Evolutionary conservation across 1,140 invertebrate species (phyloP), one percentile per base, ranked within the genome.

Genomic region (Calliopsis andreniformis): DNA sequence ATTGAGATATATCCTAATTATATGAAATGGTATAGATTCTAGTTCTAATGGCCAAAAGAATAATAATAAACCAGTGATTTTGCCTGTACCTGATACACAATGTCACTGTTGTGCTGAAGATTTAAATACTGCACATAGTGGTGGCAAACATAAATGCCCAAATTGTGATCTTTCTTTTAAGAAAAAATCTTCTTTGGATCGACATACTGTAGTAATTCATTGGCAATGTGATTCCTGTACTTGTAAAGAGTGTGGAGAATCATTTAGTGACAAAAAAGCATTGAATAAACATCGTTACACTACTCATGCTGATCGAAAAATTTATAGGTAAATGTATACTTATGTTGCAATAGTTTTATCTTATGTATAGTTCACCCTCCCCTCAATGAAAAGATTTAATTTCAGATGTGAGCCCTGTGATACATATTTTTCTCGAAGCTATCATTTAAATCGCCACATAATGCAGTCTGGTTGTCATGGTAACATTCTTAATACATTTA

Each of bases 361-460:
- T 51, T 10, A 56, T 16, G n/a, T n/a, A n/a, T n/a, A n/a, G n/a
- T n/a, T n/a, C n/a, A n/a, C n/a, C n/a, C n/a, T n/a, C n/a, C n/a
- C n/a, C n/a, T n/a, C n/a, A n/a, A n/a, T n/a, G n/a, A n/a, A n/a
- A n/a, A 56, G 58, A 63, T 20, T 59, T 51, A 10, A 91, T 16
- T 93, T 91, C 66, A 93, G 92, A 71, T 95, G 95, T 84, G 91
- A 92, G 3, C 90, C 91, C 42, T 95, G 95, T 82, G 92, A 94
- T 79, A 93, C 92, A 83, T 94, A 95, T 70, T 97, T 97, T 82
- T 95, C 95, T 20, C 91, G 96, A 51, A 95, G 95, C 78, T 96
- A 96, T 84, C 95, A 96, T 82, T 89, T 97, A 64, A 94, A 95
- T 84, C 93, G 96, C 30, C 96, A 97, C 87, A 93, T 95, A 79